Base-by-base conservation (phyloP, 1,140 invertebrate genomes). In the Hormaphis cornu region DNA sequence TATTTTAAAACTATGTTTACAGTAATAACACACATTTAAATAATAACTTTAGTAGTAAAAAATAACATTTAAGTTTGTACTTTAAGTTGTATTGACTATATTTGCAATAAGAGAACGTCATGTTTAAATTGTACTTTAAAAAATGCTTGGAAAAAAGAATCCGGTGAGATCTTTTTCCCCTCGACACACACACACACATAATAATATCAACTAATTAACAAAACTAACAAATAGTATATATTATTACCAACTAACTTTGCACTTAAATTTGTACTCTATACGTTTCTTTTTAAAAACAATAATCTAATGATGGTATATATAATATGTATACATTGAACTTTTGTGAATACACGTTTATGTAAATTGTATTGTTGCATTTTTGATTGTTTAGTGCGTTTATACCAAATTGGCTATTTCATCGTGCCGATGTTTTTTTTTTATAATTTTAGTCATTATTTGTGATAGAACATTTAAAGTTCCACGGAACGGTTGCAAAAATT, bases 81-180 rank as follows among this genome's bases (percentile, higher is more conserved):
- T 66, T 66, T 66, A 48, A 48, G 59, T 66, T 66, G 42, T 66
- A 66, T 46, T 66, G 59, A 66, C 59, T 66, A 66, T 63, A 66
- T 48, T 46, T 44, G 40, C n/a, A n/a, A 61, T 61, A 61, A 26
- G 24, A 44, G 28, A 28, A 28, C 44, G 30, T 61, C 20, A 48
- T 46, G n/a, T 30, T 48, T 46, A 46, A 14, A 63, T 48, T 63
- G 37, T 63, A 30, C 53, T 56, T n/a, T 35, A 35, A 22, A 35
- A 35, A 9, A 12, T 56, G 22, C 5, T 56, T 35, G 30, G 9
- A 33, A 33, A 6, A 56, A 35, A 56, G 35, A 35, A 56, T n/a
- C 30, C 53, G n/a, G 18, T 54, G 10, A 52, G 16, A 52, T 28
- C 33, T 54, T 54, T 33, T 30, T n/a, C n/a, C n/a, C n/a, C n/a